Evolutionary conservation across 2,797 vertebrate species (phyloP), one percentile per base, ranked within the genome.

Genomic region (Notolepis coatsorum): DNA sequence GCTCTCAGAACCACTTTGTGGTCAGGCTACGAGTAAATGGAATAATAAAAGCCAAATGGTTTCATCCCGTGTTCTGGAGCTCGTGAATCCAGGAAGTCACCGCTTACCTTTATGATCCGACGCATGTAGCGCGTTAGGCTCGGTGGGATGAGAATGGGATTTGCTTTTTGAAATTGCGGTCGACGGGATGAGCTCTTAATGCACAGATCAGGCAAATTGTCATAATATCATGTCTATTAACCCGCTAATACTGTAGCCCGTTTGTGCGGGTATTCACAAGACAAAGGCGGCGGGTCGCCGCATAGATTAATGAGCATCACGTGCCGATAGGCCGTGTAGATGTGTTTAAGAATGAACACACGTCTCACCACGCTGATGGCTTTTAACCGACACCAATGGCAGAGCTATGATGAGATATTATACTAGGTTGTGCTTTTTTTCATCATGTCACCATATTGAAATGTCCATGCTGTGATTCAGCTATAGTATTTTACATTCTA

Each of bases 31-130:
- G 94, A 96, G 95, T 97, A 98, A 97, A 97, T 96, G 96, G 94
- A 98, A 98, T 98, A 97, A 98, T 98, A 97, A 98, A 98, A 98
- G 96, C 94, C 96, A 99, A 98, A 99, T 96, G 96, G 96, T 96
- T 97, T 96, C 95, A 95, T 98, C 95, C 95, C 94, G 94, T 96
- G 95, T 97, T 96, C 95, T 92, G 91, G 94, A n/a, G 74, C 86
- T 94, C 93, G 93, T 97, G 96, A 98, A 98, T 95, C 94, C 90
- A 91, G 91, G 91, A 94, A 95, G 95, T 94, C 91, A 75, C 90
- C 75, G 90, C 94, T 96, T 95, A 96, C 94, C 95, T 96, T 91
- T 93, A 94, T 88, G 89, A 87, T 94, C 91, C 86, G 76, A 88
- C 59, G 72, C 82, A 87, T 91, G 89, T 92, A 90, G 75, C 72